Base-by-base conservation (phyloP, 2,113 vertebrate species). In the Anarhynchus alexandrinus region DNA sequence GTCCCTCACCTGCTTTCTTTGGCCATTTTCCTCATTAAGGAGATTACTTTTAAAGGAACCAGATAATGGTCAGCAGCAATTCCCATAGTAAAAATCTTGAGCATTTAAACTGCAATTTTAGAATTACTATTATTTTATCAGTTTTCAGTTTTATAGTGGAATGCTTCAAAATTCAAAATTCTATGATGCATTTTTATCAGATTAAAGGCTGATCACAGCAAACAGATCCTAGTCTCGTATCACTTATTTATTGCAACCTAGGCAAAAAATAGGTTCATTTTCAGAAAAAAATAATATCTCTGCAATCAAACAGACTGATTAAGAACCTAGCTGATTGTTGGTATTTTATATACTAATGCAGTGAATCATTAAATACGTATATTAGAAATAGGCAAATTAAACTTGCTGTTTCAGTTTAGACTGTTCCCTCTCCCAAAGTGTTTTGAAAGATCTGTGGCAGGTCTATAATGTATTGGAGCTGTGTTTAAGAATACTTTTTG, bases 1-100 rank as follows among this genome's bases (percentile, higher is more conserved):
- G 34, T 81, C 61, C 74, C 69, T 82, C 86, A 74, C 76, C 69
- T 80, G 87, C 89, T 97, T 98, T 97, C 80, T 86, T 92, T 94
- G 91, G 64, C 95, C 88, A 90, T 97, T 94, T 96, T 95, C 90
- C 69, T 97, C 74, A 86, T 93, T 77, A 96, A 97, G 97, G 95
- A 97, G 80, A 97, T 98, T 98, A 98, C 98, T 98, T 97, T 98
- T 97, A 96, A 97, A 98, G 92, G 97, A 98, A 98, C 98, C 98
- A 98, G 97, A 98, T 97, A 97, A 98, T 88, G 32, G 94, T 90
- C 34, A 71, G 49, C 89, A 87, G 71, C 67, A 92, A 79, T 77
- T 80, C 12, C 22, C 26, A 22, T 21, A 57, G 32, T 9, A 17
- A 97, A 95, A 51, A 16, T 54, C 19, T 11, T 82, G 23, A 89